These are phyloP conservation scores for Arge pagana DNA, from an alignment of 2,888 invertebrate species.

Conservation along the genomic window DNA sequence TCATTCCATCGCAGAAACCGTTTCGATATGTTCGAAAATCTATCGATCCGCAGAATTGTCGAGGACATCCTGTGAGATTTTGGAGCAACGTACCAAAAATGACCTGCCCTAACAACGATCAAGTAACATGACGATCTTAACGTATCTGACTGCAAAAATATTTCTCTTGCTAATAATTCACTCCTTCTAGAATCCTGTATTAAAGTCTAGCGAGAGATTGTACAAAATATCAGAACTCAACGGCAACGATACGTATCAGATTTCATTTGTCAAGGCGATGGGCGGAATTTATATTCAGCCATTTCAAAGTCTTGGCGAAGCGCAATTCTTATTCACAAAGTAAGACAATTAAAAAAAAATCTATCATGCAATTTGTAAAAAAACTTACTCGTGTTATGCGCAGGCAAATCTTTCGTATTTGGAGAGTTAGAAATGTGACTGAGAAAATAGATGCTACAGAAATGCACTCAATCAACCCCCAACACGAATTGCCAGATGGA, in stretches of 20 bases:
- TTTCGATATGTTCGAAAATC: constrained; percentile 52
- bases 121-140: constrained; percentile 41
- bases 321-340: constrained; percentile 52
- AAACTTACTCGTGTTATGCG: background rate
- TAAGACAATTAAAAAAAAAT: constrained; percentile 27
- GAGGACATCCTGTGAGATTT: constrained; percentile 45
- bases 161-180: background rate
- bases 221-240: too few relatives aligned
- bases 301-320: constrained; percentile 57
- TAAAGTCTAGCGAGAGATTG: constrained; percentile 56
- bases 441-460: constrained; percentile 34
- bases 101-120: constrained; percentile 52
- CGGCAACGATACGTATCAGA: constrained; percentile 40
- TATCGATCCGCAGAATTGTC: constrained; percentile 54
- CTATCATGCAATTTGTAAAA: background rate
- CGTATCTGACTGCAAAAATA: background rate
- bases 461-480: constrained; percentile 38
- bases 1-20: constrained; percentile 37
- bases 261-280: constrained; percentile 50
- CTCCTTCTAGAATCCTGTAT: constrained; percentile 50
- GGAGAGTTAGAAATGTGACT: constrained; percentile 37
- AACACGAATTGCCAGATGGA: constrained; percentile 47
- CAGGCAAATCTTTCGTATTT: constrained; percentile 46
- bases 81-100: constrained; percentile 56
- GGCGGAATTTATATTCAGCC: constrained; percentile 57